Base-by-base conservation (phyloP, 2,888 invertebrate species). In the Flabesymbios commensalis region DNA sequence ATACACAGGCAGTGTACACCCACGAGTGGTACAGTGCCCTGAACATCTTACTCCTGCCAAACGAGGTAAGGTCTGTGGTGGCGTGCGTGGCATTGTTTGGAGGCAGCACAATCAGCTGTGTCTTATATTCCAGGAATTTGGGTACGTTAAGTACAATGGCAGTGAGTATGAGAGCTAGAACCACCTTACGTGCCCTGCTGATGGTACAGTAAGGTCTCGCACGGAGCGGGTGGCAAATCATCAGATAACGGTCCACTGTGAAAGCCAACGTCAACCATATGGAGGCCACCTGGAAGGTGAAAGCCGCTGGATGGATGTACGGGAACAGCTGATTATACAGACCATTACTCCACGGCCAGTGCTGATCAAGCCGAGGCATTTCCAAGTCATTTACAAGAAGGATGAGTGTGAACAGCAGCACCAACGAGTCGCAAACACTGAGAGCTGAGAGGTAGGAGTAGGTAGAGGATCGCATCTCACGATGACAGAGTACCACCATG, bases 171-270 rank as follows among this genome's bases (percentile, higher is more conserved):
- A 80, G 57, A 2, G 60, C 60, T 2, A 72, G 28, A 0, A 81
- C 74, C 3, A 78, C 77, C 61, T 73, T 75, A 28, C 77, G 59
- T 0, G 81, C 79, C 1, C 77, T 59, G 2, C 71, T 67, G 0
- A 77, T 67, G 28, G 72, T 75, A 62, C 82, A 82, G 72, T 76
- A 72, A 17, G 71, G 68, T 57, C 78, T 78, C 0, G 81, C 79
- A 29, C 72, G 66, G 61, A 81, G 81, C 2, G 82, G 82, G 56
- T 81, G 81, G 59, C 82, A 82, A 31, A 82, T 82, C 81, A 82
- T 82, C 47, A 82, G 77, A 64, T 80, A 82, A 3, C 81, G 71
- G 61, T 80, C 80, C n/a, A 79, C 77, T 1, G 80, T 80, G 65
- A 80, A 80, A 3, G 78, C 79, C n/a, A 80, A 63, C 0, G 80